Evolutionary conservation across 2,797 vertebrate species (phyloP).

Genomic region (Vespertilio murinus): DNA sequence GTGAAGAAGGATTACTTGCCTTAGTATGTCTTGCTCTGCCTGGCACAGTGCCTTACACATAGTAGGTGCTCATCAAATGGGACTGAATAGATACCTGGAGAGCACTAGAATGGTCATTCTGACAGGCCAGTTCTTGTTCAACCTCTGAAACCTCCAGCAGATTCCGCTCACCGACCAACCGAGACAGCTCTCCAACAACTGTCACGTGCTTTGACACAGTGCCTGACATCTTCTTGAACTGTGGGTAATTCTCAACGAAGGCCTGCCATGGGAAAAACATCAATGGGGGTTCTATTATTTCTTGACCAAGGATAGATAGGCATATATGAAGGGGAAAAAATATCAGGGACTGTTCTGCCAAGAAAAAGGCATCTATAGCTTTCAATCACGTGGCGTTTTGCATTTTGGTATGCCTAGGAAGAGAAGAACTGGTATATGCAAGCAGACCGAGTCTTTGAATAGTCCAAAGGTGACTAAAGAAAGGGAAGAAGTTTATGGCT

Average conservation of each 20-base stretch:
- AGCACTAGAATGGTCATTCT: constrained; percentile 94
- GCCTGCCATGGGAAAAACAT: constrained; percentile 85
- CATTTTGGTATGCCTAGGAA: not conserved
- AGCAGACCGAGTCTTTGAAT: not conserved
- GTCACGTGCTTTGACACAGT: constrained; percentile 98
- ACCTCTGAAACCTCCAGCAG: constrained; percentile 97
- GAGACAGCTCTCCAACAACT: constrained; percentile 95
- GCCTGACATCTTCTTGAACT: constrained; percentile 99
- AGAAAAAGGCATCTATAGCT: constrained; percentile 3
- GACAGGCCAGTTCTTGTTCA: constrained; percentile 96
- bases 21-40: constrained; percentile 41
- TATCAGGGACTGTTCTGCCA: not conserved
- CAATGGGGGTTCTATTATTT: constrained; percentile 47
- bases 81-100: constrained; percentile 88
- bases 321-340: not conserved
- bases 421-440: not conserved
- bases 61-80: constrained; percentile 45
- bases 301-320: constrained; percentile 16
- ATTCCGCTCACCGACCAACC: constrained; percentile 92
- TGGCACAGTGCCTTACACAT: constrained; percentile 48
- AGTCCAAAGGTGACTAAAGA: not conserved
- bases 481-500: constrained; percentile 21
- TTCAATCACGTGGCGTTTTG: not conserved
- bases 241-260: constrained; percentile 97
- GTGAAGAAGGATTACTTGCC: constrained; percentile 43